Evolutionary conservation across 2,113 vertebrate genomes (phyloP).

Genomic region (Menidia beryllina): DNA sequence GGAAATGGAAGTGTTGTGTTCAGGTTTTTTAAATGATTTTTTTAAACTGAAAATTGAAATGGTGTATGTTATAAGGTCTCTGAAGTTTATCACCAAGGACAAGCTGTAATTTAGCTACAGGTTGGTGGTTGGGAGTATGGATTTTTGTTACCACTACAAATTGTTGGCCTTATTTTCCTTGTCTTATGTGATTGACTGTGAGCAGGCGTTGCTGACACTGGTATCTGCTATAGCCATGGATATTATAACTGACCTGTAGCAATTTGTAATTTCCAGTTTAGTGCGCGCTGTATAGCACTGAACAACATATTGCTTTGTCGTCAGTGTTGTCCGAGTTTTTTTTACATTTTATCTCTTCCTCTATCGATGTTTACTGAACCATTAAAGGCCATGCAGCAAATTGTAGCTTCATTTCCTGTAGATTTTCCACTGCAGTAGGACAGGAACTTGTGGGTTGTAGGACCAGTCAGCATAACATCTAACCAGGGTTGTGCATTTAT

Average conservation of each 20-base stretch:
- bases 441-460: slow-evolving; percentile 18
- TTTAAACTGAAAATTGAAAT: slow-evolving; percentile 3
- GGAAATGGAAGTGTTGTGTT: slow-evolving; percentile 59
- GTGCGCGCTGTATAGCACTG: slow-evolving; percentile 32
- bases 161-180: slow-evolving; percentile 50
- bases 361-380: slow-evolving; percentile 78
- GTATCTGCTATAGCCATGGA: slow-evolving; percentile 51
- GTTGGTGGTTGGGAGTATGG: not conserved
- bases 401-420: slow-evolving; percentile 63
- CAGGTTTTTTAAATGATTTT: slow-evolving; percentile 38
- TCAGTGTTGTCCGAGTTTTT: slow-evolving; percentile 70
- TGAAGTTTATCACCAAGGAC: slow-evolving; percentile 24
- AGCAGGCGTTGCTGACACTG: slow-evolving; percentile 63
- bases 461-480: not conserved
- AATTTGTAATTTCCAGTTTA: slow-evolving; percentile 63
- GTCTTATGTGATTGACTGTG: slow-evolving; percentile 69
- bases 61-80: slow-evolving; percentile 49
- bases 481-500: not conserved
- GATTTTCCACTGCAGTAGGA: slow-evolving; percentile 65
- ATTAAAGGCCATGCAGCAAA: slow-evolving; percentile 66
- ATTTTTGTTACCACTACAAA: slow-evolving; percentile 14
- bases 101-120: not conserved
- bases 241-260: slow-evolving; percentile 73
- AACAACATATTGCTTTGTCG: slow-evolving; percentile 59
- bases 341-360: slow-evolving; percentile 71